Base-by-base conservation (phyloP, 2,113 vertebrate genomes). In the Gambusia affinis region DNA sequence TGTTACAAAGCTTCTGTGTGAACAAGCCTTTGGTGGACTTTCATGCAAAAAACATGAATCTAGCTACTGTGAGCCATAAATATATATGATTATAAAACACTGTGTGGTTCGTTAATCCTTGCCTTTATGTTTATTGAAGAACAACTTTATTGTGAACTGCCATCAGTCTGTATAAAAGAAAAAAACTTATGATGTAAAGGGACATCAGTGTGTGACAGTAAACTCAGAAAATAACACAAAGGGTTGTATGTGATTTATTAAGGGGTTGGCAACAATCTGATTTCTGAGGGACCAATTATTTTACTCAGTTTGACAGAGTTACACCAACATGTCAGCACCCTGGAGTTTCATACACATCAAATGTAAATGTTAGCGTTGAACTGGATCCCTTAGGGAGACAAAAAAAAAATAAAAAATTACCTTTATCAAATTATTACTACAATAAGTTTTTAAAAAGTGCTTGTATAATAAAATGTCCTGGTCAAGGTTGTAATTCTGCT, bases 241-340 rank as follows among this genome's bases (percentile, higher is more conserved):
- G 33, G 22, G 42, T 63, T 64, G 64, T 71, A 64, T 73, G 51
- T 80, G 73, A 85, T 87, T 85, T 82, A 82, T 78, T 73, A 77
- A 8, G 61, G 17, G 31, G 12, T 61, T 63, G 60, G 54, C 47
- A 70, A 62, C 71, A 19, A n/a, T 82, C 17, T 29, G 31, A 80
- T 72, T 80, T 82, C 73, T 85, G 35, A 72, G 79, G 85, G 85
- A 82, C 76, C 79, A 87, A 82, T 87, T 82, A 84, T 60, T 73
- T 66, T 37, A 42, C 72, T 73, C 42, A 78, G 12, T 47, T 68
- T 35, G 61, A 73, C 7, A 67, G 70, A 60, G 81, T 51, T 19
- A 54, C 61, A 27, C 11, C 69, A n/a, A 51, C 64, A 64, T 64
- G 28, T 70, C 64, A 47, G 64, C 47, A 61, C 47, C 37, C 75